Conservation (phyloP, 2,113 vertebrate genomes). For the Indicator maculatus region DNA sequence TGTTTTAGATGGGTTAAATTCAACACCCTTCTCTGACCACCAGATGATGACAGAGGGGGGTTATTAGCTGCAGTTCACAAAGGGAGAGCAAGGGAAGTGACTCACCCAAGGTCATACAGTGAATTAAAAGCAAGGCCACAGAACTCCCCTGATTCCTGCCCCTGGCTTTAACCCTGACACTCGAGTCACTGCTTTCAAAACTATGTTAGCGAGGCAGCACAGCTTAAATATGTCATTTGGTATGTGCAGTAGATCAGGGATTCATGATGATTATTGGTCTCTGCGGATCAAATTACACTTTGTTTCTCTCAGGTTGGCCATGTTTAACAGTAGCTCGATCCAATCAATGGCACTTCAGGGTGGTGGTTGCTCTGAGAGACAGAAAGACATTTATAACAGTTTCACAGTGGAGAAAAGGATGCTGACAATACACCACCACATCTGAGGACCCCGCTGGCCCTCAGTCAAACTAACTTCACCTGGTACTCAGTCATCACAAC, state of each 20-base stretch:
- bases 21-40: neutral
- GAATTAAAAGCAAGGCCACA: constrained; percentile 37
- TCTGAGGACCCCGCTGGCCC: neutral
- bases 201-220: neutral
- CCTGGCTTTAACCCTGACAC: neutral
- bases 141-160: neutral
- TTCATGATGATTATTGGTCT: constrained; percentile 30
- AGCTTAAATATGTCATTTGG: neutral
- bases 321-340: neutral
- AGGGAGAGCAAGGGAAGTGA: neutral
- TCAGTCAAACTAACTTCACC: neutral
- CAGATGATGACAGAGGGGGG: neutral
- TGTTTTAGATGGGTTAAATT: neutral
- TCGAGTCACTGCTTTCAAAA: neutral
- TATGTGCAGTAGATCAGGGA: neutral
- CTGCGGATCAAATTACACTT: constrained; percentile 11
- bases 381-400: neutral
- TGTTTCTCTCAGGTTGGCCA: constrained; percentile 26
- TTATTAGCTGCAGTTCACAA: neutral
- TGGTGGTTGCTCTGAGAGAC: constrained; percentile 22
- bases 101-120: constrained; percentile 39
- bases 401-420: neutral
- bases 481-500: neutral
- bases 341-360: neutral
- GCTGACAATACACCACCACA: neutral